These are phyloP conservation scores for Oreortyx pictus DNA, from an alignment of 2,797 vertebrate species.

Conservation along the genomic window DNA sequence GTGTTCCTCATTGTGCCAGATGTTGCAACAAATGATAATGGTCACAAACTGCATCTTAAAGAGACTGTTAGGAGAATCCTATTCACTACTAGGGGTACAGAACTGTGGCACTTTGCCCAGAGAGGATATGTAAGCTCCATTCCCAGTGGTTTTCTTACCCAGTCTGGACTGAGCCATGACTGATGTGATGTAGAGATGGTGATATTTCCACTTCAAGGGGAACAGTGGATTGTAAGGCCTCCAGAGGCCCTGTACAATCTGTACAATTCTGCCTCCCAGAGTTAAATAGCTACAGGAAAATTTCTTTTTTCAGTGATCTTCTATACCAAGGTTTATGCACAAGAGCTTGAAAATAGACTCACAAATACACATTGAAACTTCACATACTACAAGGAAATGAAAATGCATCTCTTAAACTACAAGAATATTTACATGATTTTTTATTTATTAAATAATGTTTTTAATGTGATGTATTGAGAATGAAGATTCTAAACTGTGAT, in stretches of 20 bases:
- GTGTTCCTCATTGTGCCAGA: neutral
- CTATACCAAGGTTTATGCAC: neutral
- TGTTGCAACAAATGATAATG: neutral
- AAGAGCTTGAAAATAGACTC: neutral
- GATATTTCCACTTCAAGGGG: neutral
- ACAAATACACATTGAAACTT: neutral
- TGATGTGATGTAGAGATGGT: neutral
- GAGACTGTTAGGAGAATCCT: neutral
- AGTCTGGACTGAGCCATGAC: neutral
- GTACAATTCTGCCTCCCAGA: neutral
- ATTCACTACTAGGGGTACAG: neutral
- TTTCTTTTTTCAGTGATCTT: neutral
- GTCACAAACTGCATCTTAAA: neutral
- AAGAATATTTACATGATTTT: neutral
- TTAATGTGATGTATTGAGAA: neutral
- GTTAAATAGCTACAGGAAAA: neutral
- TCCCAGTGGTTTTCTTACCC: neutral
- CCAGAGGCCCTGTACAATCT: neutral
- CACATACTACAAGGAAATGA: neutral
- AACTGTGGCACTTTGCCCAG: neutral
- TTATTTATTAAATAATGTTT: neutral
- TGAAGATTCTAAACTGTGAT: neutral
- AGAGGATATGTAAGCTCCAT: neutral
- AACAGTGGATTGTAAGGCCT: neutral
- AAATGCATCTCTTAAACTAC: neutral